Percentiles rank a stretch among this genome's conserved stretches.
Evolutionary conservation across 2,113 vertebrate species (phyloP).

Genomic region (Acanthisitta chloris): DNA sequence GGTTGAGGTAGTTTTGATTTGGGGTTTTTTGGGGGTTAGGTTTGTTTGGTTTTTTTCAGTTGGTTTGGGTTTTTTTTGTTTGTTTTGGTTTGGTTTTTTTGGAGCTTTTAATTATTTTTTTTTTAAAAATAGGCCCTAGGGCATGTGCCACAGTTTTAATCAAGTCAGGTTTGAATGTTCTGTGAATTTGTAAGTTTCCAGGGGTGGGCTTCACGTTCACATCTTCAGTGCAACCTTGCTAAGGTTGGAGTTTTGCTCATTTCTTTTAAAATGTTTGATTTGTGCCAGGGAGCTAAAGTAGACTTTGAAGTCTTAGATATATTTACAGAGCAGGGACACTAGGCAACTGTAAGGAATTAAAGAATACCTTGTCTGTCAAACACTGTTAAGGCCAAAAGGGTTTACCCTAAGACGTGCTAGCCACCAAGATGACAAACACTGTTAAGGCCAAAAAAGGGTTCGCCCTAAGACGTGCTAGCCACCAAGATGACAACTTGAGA

Average conservation of each 20-base stretch:
- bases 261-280: not conserved
- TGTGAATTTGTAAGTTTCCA: not conserved
- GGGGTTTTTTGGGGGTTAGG: not conserved
- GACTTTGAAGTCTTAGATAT: not conserved
- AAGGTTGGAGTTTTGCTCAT: not conserved
- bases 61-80: not conserved
- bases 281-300: not conserved
- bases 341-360: too few relatives aligned
- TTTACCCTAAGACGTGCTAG: too few relatives aligned
- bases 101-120: not conserved
- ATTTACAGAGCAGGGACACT: not conserved
- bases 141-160: not conserved
- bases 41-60: too few relatives aligned
- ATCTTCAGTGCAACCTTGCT: not conserved
- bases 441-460: too few relatives aligned
- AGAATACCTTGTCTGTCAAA: too few relatives aligned
- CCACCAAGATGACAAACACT: too few relatives aligned
- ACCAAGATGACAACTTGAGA: too few relatives aligned
- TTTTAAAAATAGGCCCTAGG: not conserved
- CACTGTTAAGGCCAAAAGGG: too few relatives aligned
- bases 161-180: not conserved
- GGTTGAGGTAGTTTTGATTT: not conserved
- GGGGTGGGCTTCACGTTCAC: not conserved
- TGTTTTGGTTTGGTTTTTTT: not conserved
- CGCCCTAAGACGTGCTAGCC: too few relatives aligned